Evolutionary conservation across 2,888 invertebrate genomes (phyloP).

Genomic region (Drosophila tripunctata): DNA sequence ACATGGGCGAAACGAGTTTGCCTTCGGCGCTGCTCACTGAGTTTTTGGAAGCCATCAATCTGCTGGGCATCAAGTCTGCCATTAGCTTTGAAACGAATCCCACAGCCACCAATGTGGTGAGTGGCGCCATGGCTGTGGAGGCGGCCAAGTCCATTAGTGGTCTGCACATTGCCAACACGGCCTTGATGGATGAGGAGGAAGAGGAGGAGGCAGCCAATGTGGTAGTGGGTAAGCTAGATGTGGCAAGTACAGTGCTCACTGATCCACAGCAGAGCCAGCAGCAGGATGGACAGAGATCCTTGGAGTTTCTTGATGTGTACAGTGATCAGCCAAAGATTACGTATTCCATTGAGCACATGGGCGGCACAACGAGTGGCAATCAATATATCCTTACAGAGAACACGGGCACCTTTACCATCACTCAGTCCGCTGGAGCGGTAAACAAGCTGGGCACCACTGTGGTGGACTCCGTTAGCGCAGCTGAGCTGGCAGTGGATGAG

Average conservation of each 20-base stretch:
- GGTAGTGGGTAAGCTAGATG: constrained; percentile 46
- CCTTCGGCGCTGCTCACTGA: constrained; percentile 81
- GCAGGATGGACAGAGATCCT: constrained; percentile 59
- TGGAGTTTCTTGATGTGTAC: constrained; percentile 83
- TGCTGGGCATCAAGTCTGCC: constrained; percentile 83
- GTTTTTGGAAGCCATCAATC: constrained; percentile 83
- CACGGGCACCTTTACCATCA: constrained; percentile 81
- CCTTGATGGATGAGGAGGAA: constrained; percentile 74
- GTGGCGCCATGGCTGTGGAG: constrained; percentile 48
- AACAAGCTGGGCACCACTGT: constrained; percentile 63
- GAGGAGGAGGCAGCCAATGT: constrained; percentile 43
- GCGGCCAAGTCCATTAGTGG: constrained; percentile 62
- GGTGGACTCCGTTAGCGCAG: constrained; percentile 58
- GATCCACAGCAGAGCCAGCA: constrained; percentile 45
- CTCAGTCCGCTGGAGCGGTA: constrained; percentile 64
- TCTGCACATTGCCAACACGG: constrained; percentile 76
- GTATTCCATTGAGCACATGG: constrained; percentile 83
- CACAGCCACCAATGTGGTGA: constrained; percentile 40
- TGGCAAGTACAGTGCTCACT: constrained; percentile 31
- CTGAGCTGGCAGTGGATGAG: constrained; percentile 68
- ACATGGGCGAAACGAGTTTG: constrained; percentile 82
- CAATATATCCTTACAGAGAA: constrained; percentile 83
- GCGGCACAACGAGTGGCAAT: constrained; percentile 74
- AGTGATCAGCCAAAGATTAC: constrained; percentile 82
- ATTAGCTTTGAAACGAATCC: constrained; percentile 83